Evolutionary conservation across 2,888 invertebrate genomes (phyloP).

Genomic region (Tetropium fuscum): DNA sequence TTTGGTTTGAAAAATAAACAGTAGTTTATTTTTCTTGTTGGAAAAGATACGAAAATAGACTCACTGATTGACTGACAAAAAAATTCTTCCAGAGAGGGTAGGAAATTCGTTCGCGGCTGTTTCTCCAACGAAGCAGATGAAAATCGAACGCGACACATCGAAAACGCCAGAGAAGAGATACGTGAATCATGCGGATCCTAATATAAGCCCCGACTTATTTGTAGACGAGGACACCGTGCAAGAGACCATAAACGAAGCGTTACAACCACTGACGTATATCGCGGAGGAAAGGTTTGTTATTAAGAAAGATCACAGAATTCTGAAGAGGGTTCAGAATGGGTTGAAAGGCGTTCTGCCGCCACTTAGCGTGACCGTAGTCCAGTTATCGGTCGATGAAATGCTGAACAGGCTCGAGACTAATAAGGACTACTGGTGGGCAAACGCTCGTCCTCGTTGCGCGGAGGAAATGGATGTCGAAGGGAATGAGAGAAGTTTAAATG

Average conservation of each 20-base stretch:
- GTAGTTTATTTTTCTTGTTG: too few species aligned
- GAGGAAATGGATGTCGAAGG: constrained; percentile 15
- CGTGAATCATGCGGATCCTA: constrained; percentile 47
- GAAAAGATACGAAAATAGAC: too few species aligned
- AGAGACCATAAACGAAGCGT: constrained; percentile 20
- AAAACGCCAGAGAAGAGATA: constrained; percentile 56
- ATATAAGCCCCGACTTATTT: constrained; percentile 73
- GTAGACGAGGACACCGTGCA: constrained; percentile 67
- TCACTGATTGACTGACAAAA: too few species aligned
- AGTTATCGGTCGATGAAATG: constrained; percentile 75
- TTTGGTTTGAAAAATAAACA: too few species aligned
- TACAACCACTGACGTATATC: constrained; percentile 25
- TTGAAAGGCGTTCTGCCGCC: constrained; percentile 81
- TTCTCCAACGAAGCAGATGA: too few species aligned
- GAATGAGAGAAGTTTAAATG: constrained; percentile 35
- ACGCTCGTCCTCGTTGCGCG: constrained; percentile 18
- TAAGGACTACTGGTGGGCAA: constrained; percentile 53
- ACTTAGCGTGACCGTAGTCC: constrained; percentile 78
- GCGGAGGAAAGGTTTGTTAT: constrained; percentile 51
- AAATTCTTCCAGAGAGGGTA: too few species aligned
- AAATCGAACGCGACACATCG: too few species aligned
- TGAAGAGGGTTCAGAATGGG: constrained; percentile 69
- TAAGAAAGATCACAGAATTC: constrained; percentile 61
- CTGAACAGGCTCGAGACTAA: constrained; percentile 65
- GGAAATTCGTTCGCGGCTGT: too few species aligned